phyloP scores from a whole-genome alignment of 23 tunicate genomes.

The Styela plicata region DNA sequence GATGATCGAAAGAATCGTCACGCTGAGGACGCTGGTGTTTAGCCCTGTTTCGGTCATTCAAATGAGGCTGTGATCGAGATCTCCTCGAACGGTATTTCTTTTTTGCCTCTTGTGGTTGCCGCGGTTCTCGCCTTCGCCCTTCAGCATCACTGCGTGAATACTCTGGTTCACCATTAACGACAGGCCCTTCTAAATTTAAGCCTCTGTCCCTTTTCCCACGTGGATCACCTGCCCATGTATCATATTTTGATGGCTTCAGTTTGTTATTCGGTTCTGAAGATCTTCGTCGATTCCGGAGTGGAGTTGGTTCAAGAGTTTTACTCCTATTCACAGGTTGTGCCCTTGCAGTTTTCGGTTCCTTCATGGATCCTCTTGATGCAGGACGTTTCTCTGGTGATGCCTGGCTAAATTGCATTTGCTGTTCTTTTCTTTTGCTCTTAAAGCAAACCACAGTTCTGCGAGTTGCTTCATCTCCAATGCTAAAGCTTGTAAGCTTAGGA shows the following conservation, averaged over 20 bases:
- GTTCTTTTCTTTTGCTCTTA: slow-evolving; percentile 30
- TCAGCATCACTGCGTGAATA: slow-evolving; percentile 23
- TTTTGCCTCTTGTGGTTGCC: neutral
- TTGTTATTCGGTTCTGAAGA: neutral
- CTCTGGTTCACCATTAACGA: slow-evolving; percentile 5
- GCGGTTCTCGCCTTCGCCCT: neutral
- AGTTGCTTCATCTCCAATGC: slow-evolving; percentile 63
- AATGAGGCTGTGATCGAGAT: slow-evolving; percentile 29
- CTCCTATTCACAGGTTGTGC: neutral
- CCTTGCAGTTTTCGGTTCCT: neutral
- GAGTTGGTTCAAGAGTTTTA: neutral
- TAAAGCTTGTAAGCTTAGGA: slow-evolving; percentile 75
- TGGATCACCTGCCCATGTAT: slow-evolving; percentile 8
- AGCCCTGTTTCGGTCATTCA: slow-evolving; percentile 26
- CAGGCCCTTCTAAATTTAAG: slow-evolving; percentile 25
- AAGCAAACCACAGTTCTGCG: slow-evolving; percentile 84
- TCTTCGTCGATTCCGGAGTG: neutral
- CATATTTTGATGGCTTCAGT: neutral
- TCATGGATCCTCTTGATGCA: neutral
- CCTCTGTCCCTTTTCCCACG: neutral
- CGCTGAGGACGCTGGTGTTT: neutral
- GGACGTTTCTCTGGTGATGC: neutral
- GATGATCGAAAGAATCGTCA: neutral
- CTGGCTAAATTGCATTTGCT: neutral
- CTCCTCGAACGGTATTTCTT: slow-evolving; percentile 27